Evolutionary conservation across 2,888 invertebrate species (phyloP), one percentile per base, ranked within the genome.

Genomic region (Lochmaea capreae): DNA sequence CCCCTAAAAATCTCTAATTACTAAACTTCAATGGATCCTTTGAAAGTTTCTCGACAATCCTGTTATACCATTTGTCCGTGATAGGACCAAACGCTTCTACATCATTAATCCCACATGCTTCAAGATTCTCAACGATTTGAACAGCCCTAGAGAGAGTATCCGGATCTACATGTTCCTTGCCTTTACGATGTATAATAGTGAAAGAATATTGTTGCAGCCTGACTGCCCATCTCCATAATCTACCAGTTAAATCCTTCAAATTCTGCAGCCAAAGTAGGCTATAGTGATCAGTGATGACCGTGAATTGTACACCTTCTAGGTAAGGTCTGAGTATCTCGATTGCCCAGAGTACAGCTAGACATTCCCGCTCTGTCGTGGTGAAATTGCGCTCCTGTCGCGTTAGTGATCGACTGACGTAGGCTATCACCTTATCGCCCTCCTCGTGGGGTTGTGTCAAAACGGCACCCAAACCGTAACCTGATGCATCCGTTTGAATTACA

Each of bases 21-120:
- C 26, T 39, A 52, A 49, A 66, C 11, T 66, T 66, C 10, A 66
- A 39, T 1, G 66, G 66, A 12, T 18, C 33, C 49, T 66, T 52
- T n/a, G 12, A 14, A 26, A 66, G 33, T 22, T 16, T 54, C 22
- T 52, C 33, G 52, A 66, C 52, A 33, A 66, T 26, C 14, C 33
- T n/a, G 14, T 22, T 18, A 54, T 66, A 66, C 54, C 66, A 66
- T 54, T 52, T 66, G 39, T 66, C 52, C n/a, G 11, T 43, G 43
- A 11, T 43, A 43, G 43, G 43, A 43, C 11, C 12, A 43, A 43
- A 43, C 12, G 0, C 43, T 3, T 10, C 43, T 43, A 43, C 10
- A 43, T 43, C 3, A 11, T 43, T 43, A 11, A 12, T 33, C 26
- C 3, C 2, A 43, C 43, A 43, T 43, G 12, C 10, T 43, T 43